Evolutionary conservation across 2,888 invertebrate genomes (phyloP), one percentile per base, ranked within the genome.

Genomic region (Papilio demoleus): DNA sequence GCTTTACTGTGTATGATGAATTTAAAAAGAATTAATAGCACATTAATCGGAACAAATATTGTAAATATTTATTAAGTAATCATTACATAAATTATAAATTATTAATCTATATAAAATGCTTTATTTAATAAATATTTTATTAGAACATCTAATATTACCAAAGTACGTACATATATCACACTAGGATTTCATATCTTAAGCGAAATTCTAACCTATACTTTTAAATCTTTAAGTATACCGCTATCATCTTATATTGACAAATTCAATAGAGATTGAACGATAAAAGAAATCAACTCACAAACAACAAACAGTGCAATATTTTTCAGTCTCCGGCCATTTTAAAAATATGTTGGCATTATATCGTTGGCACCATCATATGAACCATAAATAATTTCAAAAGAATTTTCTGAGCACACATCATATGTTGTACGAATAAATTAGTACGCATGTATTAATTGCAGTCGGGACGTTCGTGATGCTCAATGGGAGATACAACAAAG

Each of bases 401-500:
- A 70, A 65, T 68, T 61, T 42, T 70, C 70, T 38, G 22, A 71
- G 56, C 70, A 72, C 47, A 45, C 61, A 65, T 64, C 68, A 69
- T 22, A 60, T 61, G 65, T 75, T 74, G 74, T 73, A 76, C 76
- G 73, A 75, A 79, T 81, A 81, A 79, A 82, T 82, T 79, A 79
- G 77, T 76, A 76, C 70, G 73, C 76, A 74, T 74, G 74, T 72
- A 78, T 81, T 85, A 85, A 86, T 85, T 84, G 82, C 81, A 70
- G 76, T 70, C 70, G 71, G 71, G 73, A 80, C 80, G 75, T 78
- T 76, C 74, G 71, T 70, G 79, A 81, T 82, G 73, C 73, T 81
- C 78, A 83, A 83, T 82, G 81, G 78, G 71, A 83, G 80, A 83
- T 84, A 80, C 75, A 81, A 85, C 79, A 84, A 84, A 84, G 78